Conservation (phyloP, 2,888 invertebrate genomes). For the Andricus quercusramuli region DNA sequence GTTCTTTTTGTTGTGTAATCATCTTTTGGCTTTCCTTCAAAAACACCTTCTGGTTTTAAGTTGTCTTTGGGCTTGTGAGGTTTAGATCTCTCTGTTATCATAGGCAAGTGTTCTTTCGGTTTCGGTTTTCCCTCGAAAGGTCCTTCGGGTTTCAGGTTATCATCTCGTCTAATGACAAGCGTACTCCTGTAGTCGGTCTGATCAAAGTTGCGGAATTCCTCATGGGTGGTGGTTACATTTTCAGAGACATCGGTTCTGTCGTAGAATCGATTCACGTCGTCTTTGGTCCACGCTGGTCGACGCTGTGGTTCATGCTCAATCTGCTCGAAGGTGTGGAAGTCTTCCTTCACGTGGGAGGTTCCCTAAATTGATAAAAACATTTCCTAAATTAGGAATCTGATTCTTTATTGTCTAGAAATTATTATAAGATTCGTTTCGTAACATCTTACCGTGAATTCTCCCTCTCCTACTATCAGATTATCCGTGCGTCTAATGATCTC, state of each 20-base stretch:
- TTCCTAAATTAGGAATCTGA: neutral
- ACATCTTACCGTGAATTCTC: slow-evolving; percentile 77
- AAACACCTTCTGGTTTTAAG: slow-evolving; percentile 68
- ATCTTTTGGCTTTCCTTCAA: slow-evolving; percentile 74
- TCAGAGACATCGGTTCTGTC: slow-evolving; percentile 79
- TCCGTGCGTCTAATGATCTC: slow-evolving; percentile 83
- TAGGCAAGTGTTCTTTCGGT: slow-evolving; percentile 49
- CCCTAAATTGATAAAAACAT: slow-evolving; percentile 62
- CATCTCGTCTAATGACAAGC: slow-evolving; percentile 61
- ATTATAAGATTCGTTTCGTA: neutral
- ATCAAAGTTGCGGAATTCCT: slow-evolving; percentile 84
- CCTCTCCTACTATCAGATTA: slow-evolving; percentile 84
- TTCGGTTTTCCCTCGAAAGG: slow-evolving; percentile 50
- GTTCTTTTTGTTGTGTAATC: slow-evolving; percentile 51
- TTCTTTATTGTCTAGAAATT: neutral
- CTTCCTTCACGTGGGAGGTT: slow-evolving; percentile 74
- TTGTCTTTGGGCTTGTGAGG: slow-evolving; percentile 78
- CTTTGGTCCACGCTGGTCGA: slow-evolving; percentile 86
- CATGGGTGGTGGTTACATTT: slow-evolving; percentile 86
- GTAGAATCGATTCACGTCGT: slow-evolving; percentile 75
- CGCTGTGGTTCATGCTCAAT: slow-evolving; percentile 78
- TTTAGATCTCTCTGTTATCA: slow-evolving; percentile 58
- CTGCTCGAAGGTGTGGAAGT: slow-evolving; percentile 71
- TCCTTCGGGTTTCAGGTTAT: slow-evolving; percentile 68
- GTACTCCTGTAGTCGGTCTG: slow-evolving; percentile 80